Evolutionary conservation across 2,797 vertebrate species (phyloP), one percentile per base, ranked within the genome.

Genomic region (Myripristis murdjan): DNA sequence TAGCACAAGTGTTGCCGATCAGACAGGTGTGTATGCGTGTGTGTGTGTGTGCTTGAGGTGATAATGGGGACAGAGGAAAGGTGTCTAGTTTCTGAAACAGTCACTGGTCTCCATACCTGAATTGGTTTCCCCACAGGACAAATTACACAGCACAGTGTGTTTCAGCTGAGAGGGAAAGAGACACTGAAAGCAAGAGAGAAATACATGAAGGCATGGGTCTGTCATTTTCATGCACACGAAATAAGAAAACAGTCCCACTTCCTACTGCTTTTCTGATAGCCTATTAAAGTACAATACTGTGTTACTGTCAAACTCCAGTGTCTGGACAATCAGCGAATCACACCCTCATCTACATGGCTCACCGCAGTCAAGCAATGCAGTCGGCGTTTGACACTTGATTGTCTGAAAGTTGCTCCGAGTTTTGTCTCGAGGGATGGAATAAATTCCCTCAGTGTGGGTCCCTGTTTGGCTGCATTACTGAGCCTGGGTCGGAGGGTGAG

Each of bases 301-400:
- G 41, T 76, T 54, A 70, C 57, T 75, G 48, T 64, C 24, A 60
- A 57, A 80, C 49, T 66, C 53, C 77, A 77, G 65, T 65, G 64
- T 53, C 46, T 82, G 75, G 71, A 83, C 81, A 86, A 82, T 76
- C 76, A 79, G 33, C 66, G 39, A 80, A 78, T 76, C 68, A 43
- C 1, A 0, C 56, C 31, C 60, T 43, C 47, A 33, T 75, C 71
- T 77, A 23, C 75, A 73, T 69, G 33, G 7, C 43, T 62, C 35
- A 18, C n/a, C 6, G 1, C 28, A 18, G 37, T 55, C 55, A 47
- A 67, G 70, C 54, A 70, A 73, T 10, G 41, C 44, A 48, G 22
- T 49, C 46, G 6, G 28, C 39, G 8, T 46, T 23, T 6, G 59
- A 60, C 74, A 56, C 68, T 41, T 48, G 61, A 63, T 64, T 64